Evolutionary conservation across 2,113 vertebrate genomes (phyloP), one percentile per base, ranked within the genome.

Genomic region (Blennius ocellaris): DNA sequence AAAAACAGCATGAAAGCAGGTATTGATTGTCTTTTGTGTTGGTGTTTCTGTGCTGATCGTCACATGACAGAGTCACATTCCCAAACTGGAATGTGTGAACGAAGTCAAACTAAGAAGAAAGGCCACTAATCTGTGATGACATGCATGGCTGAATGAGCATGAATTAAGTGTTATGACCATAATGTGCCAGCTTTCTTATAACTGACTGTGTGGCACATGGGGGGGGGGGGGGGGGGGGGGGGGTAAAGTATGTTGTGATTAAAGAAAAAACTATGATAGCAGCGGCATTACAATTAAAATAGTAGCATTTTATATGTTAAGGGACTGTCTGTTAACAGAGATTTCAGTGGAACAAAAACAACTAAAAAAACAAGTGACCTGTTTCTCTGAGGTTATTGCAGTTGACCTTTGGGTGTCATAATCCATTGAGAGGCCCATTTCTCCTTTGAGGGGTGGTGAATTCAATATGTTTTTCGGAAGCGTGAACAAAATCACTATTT

Each of bases 1-100:
- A 69, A 68, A 49, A 67, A 51, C 8, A 38, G 43, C 38, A 8
- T 55, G 16, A 76, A 47, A 62, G 62, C 49, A 11, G 21, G 21
- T 30, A 30, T 30, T 30, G 63, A 75, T 69, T 40, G 44, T 66
- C 51, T 48, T 70, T 71, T 54, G 50, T 78, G 77, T 14, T 67
- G 43, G 12, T 48, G 52, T 73, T 21, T 37, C 15, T 15, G 47
- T 43, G 17, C 49, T 69, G 48, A 56, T 56, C 47, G 47, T 38
- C 36, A 16, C 21, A 7, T 69, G 55, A 44, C 58, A 68, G 38
- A 71, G 38, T 59, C 39, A 12, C 39, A 51, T 51, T 64, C 57
- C 60, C 4, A 43, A 64, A 36, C 36, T 37, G 11, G 52, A 45
- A 65, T 74, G 14, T 21, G n/a, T 51, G 38, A 49, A 82, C 64